A percentile compares a stretch with the other conserved stretches of the same genome.
phyloP scores from a whole-genome alignment of 2,888 invertebrate genomes.

The Caenorhabditis sinica region DNA sequence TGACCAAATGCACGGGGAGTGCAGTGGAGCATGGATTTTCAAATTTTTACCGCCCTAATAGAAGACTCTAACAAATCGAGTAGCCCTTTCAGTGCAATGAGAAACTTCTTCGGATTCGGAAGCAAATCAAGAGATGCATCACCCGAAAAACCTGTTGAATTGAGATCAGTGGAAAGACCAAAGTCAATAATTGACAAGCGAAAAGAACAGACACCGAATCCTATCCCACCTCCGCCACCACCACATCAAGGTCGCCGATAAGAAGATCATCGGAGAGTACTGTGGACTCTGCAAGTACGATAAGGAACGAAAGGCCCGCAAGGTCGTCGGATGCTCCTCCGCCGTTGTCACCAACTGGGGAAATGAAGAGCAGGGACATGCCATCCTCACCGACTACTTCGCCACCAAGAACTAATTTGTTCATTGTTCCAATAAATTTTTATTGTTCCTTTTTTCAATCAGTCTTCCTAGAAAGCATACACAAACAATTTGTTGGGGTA shows the following conservation, averaged over 20 bases:
- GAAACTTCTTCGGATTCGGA: constrained; percentile 74
- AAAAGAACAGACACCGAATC: background rate
- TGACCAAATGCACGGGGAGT: too few species aligned
- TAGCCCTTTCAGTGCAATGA: constrained; percentile 69
- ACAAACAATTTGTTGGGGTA: constrained; percentile 28
- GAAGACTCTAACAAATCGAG: constrained; percentile 7
- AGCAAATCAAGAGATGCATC: constrained; percentile 73
- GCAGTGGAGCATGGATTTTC: too few species aligned
- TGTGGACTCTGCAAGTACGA: constrained; percentile 99
- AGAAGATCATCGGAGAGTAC: constrained; percentile 99
- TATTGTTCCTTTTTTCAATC: constrained; percentile 48
- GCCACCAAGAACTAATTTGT: constrained; percentile 85
- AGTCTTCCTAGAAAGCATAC: background rate
- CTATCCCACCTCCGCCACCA: constrained; percentile 25
- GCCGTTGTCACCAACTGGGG: constrained; percentile 99
- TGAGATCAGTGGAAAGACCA: constrained; percentile 44
- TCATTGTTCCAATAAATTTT: constrained; percentile 74
- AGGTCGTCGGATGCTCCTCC: constrained; percentile 95
- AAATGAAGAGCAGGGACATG: constrained; percentile 96
- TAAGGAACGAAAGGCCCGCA: constrained; percentile 98
- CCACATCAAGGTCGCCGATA: constrained; percentile 88
- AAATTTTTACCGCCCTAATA: too few species aligned
- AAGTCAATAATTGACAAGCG: constrained; percentile 30
- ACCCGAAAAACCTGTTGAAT: constrained; percentile 69
- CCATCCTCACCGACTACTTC: constrained; percentile 95